Base-by-base conservation (phyloP, 23 tunicate species). In the Halocynthia roretzi region DNA sequence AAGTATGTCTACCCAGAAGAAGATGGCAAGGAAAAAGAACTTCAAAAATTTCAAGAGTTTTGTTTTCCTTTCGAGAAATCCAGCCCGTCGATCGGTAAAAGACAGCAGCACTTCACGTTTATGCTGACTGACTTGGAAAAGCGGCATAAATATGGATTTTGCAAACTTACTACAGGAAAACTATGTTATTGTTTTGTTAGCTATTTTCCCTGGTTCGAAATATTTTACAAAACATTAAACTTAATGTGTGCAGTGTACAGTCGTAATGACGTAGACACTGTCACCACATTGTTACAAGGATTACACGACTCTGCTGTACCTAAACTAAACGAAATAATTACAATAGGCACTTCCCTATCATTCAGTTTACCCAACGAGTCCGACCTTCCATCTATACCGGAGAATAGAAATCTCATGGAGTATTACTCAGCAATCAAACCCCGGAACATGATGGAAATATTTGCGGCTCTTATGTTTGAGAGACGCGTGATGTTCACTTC, bases 111-210 rank as follows among this genome's bases (percentile, higher is more conserved):
- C 70, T 91, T 84, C 67, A 85, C 97, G 7, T 91, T 91, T 60
- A 91, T 82, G 50, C 66, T 91, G 21, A 91, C 97, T 50, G 97
- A 91, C 67, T 77, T 91, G 6, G 97, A 91, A 62, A 89, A 84
- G 56, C 85, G 77, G 53, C 87, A 78, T 51, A 56, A 83, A 58
- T 91, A 87, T 81, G 97, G 97, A 19, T 91, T 91, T 80, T 91
- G 97, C 62, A 91, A 91, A 58, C 76, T 85, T 10, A 44, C 31
- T 14, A 5, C 5, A 11, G 80, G 77, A 12, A 76, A 51, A 19
- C 80, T 72, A 7, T 91, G 97, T 68, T 91, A 76, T 56, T 91
- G 97, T 72, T 63, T 72, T 77, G 62, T 54, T 54, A 88, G 95
- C 53, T 71, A 71, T 58, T 19, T 84, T 0, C 96, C 96, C 0